Evolutionary conservation across 2,888 invertebrate genomes (phyloP).

Genomic region (Plemyria rubiginata): DNA sequence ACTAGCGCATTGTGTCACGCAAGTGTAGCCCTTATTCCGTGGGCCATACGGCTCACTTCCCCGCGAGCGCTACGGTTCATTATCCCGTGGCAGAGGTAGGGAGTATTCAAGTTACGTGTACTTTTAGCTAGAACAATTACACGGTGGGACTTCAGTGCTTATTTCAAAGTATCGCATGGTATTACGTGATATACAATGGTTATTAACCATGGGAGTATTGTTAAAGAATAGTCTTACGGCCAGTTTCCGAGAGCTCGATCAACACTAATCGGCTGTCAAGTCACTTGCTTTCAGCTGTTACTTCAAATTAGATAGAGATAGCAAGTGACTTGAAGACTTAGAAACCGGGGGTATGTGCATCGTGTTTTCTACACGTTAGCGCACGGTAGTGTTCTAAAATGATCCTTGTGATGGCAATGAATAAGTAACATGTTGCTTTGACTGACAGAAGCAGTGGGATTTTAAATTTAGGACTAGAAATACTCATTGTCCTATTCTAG

Average conservation of each 20-base stretch:
- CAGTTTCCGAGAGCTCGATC: too few species aligned
- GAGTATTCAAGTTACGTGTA: conserved; percentile 58
- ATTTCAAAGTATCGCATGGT: conserved; percentile 1
- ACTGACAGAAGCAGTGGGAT: too few species aligned
- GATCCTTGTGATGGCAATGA: too few species aligned
- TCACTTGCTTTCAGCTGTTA: too few species aligned
- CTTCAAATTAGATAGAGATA: too few species aligned
- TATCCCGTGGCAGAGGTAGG: conserved; percentile 40
- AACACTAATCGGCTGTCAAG: too few species aligned
- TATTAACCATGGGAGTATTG: conserved; percentile 8
- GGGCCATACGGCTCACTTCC: conserved; percentile 23
- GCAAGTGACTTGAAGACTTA: too few species aligned
- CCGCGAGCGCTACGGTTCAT: conserved; percentile 39
- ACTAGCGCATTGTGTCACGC: conserved; percentile 88
- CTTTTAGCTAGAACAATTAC: conserved; percentile 43
- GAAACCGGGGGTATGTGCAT: too few species aligned
- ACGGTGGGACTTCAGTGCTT: conserved; percentile 19
- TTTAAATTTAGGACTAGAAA: neutral
- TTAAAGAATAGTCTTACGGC: neutral
- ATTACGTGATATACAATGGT: neutral
- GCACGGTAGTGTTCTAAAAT: neutral
- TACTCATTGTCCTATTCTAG: too few species aligned
- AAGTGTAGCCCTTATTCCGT: conserved; percentile 82
- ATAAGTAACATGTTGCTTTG: too few species aligned
- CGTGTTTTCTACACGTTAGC: too few species aligned